Conservation (phyloP, 2,888 invertebrate genomes). For the Meiosimyza decipiens region DNA sequence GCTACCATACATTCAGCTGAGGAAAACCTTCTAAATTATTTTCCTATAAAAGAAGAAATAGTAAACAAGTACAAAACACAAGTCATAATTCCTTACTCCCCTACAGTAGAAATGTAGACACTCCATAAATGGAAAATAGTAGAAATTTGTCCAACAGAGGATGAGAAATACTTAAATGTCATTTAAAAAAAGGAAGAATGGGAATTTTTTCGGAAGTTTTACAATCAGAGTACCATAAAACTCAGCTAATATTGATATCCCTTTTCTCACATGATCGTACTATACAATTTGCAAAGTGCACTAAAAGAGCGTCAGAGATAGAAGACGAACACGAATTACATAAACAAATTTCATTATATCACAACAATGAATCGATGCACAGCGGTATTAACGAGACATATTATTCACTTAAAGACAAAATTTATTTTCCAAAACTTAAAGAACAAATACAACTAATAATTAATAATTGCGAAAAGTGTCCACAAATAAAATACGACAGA, state of each 20-base stretch:
- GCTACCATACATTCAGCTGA: too few relatives aligned
- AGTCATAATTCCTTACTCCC: slow-evolving; percentile 36
- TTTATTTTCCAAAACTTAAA: slow-evolving; percentile 32
- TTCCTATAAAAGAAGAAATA: slow-evolving; percentile 37
- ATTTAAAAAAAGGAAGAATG: too few relatives aligned
- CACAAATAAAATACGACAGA: slow-evolving; percentile 37
- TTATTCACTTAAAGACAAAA: slow-evolving; percentile 8
- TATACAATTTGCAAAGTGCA: neutral
- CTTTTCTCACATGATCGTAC: slow-evolving; percentile 35
- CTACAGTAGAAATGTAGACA: slow-evolving; percentile 27
- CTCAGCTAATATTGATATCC: slow-evolving; percentile 39
- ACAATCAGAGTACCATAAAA: slow-evolving; percentile 38
- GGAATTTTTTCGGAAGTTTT: slow-evolving; percentile 40
- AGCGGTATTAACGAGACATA: slow-evolving; percentile 39
- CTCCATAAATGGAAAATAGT: slow-evolving; percentile 38
- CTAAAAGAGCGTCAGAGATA: slow-evolving; percentile 16
- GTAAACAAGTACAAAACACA: slow-evolving; percentile 39
- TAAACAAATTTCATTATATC: slow-evolving; percentile 34
- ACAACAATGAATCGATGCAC: slow-evolving; percentile 26
- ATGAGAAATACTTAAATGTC: too few relatives aligned
- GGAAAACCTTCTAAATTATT: slow-evolving; percentile 32
- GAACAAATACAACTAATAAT: slow-evolving; percentile 43
- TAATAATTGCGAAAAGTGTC: slow-evolving; percentile 37
- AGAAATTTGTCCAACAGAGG: slow-evolving; percentile 34
- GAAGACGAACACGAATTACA: slow-evolving; percentile 28